Conservation (phyloP, 2,797 vertebrate species). For the Gephyroberyx darwinii region DNA sequence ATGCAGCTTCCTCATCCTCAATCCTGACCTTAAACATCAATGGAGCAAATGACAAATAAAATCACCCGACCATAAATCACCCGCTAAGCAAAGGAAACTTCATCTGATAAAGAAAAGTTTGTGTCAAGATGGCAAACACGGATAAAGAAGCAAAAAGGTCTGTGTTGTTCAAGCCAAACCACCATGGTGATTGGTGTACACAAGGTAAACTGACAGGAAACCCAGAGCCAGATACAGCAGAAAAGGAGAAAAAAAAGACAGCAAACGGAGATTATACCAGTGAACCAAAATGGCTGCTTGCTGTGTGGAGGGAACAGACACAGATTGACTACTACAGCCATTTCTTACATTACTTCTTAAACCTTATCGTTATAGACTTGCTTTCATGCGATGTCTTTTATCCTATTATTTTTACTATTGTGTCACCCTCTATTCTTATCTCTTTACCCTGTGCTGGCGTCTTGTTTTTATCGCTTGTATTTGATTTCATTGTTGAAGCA, state of each 20-base stretch:
- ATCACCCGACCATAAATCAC: background rate
- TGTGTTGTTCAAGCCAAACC: constrained; percentile 1
- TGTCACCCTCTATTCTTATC: too few species aligned
- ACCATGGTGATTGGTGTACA: background rate
- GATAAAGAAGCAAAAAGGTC: background rate
- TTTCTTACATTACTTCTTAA: too few species aligned
- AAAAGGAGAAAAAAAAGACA: constrained; percentile 1
- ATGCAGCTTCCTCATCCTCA: too few species aligned
- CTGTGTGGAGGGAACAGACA: background rate
- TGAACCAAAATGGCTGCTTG: background rate
- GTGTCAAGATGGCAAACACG: background rate
- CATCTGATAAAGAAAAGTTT: background rate
- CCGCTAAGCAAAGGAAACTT: constrained; percentile 14
- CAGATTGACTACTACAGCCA: background rate
- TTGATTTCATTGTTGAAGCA: background rate
- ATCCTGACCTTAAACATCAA: background rate
- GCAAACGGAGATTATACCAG: background rate
- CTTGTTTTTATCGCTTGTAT: too few species aligned
- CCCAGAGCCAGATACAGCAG: background rate
- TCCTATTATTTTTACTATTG: too few species aligned
- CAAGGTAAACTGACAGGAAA: background rate
- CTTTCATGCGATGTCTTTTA: too few species aligned
- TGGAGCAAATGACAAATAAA: background rate
- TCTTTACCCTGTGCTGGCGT: too few species aligned
- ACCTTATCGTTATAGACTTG: too few species aligned